Percentiles rank a stretch among this genome's conserved stretches.
Evolutionary conservation across 2,888 invertebrate genomes (phyloP).

Genomic region (Lithosia quadra): DNA sequence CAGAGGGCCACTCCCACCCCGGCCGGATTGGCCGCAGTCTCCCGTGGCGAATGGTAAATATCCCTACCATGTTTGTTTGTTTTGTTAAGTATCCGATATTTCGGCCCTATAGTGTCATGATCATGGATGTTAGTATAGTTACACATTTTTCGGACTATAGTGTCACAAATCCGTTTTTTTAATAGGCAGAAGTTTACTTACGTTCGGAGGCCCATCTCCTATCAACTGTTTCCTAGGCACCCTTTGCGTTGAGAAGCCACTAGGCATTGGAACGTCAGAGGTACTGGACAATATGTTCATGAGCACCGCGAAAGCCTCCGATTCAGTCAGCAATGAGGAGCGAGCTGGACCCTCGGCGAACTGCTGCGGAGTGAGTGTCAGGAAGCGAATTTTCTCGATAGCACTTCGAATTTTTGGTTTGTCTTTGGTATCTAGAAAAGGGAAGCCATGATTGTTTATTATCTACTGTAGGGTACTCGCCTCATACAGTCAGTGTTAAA

Average conservation of each 20-base stretch:
- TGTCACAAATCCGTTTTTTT: too few species aligned
- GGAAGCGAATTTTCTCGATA: slow-evolving; percentile 92
- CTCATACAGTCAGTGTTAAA: background rate
- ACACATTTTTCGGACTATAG: too few species aligned
- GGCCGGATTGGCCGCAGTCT: too few species aligned
- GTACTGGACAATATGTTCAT: slow-evolving; percentile 93
- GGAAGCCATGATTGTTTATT: background rate
- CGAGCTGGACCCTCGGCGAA: slow-evolving; percentile 94
- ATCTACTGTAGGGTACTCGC: too few species aligned
- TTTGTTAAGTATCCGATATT: too few species aligned
- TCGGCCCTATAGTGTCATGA: too few species aligned
- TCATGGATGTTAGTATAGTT: too few species aligned
- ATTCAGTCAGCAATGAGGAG: slow-evolving; percentile 90
- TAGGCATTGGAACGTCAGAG: slow-evolving; percentile 90
- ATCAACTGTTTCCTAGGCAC: slow-evolving; percentile 79
- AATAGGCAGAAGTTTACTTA: slow-evolving; percentile 41
- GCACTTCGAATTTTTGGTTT: slow-evolving; percentile 87
- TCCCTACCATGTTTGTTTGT: too few species aligned
- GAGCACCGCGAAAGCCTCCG: slow-evolving; percentile 93
- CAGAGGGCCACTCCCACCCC: too few species aligned
- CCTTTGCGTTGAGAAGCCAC: slow-evolving; percentile 89
- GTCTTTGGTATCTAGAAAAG: slow-evolving; percentile 61
- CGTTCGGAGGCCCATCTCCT: slow-evolving; percentile 67
- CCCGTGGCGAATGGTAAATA: too few species aligned
- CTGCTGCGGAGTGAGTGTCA: slow-evolving; percentile 92